Evolutionary conservation across 37 sponge, comb jelly and placozoan genomes (phyloP), one percentile per base, ranked within the genome.

Genomic region (Agelas oroides): DNA sequence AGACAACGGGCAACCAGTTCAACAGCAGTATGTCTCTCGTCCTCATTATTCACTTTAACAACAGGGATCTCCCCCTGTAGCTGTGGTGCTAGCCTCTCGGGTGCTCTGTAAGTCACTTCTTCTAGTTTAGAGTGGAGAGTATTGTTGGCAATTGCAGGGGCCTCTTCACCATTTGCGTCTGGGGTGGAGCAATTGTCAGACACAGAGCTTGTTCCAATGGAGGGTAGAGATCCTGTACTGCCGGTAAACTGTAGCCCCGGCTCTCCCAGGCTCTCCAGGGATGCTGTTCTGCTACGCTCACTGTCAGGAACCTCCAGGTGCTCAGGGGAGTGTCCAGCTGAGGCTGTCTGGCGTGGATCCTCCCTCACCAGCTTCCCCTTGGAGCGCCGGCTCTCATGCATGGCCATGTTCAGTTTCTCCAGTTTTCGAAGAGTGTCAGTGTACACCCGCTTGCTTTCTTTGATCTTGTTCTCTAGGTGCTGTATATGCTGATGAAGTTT

Each of bases 351-450:
- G 0, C 78, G 65, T 53, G 75, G 58, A 64, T 62, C 62, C 65
- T 23, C 31, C 31, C 23, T 70, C 71, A 23, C 37, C 37, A 23
- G 34, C 35, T 30, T 34, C 13, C 19, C 65, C 52, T 61, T 6
- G 59, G 67, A 32, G 21, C 76, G 59, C 15, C 76, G 65, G 23
- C 79, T 69, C 34, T 58, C 53, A 59, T 89, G 90, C 5, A 89
- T 78, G 14, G 40, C 69, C 28, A 57, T 63, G 67, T 66, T 89
- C 24, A 89, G 73, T 6, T 38, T 16, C 34, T 89, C 90, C 34
- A 89, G 69, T 8, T 39, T 37, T 34, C 72, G 70, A 59, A 89
- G 72, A 25, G 90, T 71, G 12, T 19, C 53, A 21, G 87, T 30
- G 32, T 86, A 86, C 27, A 37, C 46, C 12, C 41, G 11, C 65